phyloP scores from a whole-genome alignment of 2,797 vertebrate genomes.

The Onychomys arenicola region DNA sequence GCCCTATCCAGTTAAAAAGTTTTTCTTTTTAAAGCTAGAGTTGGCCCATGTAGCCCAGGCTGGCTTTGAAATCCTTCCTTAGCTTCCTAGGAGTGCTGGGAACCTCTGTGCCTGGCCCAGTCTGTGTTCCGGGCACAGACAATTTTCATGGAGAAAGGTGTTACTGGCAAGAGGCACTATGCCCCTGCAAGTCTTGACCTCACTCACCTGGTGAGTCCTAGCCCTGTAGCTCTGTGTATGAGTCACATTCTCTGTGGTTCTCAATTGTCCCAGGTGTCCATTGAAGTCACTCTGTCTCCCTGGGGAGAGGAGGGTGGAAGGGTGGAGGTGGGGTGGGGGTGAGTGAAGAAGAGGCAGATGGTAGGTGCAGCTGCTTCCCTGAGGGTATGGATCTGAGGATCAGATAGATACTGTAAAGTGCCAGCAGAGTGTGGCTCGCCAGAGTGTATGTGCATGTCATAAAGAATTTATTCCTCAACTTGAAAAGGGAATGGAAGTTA shows the following conservation, averaged over 20 bases:
- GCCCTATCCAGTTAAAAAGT: neutral
- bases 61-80: neutral
- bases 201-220: neutral
- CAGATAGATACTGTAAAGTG: neutral
- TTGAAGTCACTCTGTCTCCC: neutral
- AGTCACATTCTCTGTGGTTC: neutral
- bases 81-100: neutral
- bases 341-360: conserved; percentile 20
- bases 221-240: neutral
- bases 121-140: neutral
- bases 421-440: neutral
- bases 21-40: neutral
- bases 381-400: neutral
- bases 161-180: too few relatives aligned
- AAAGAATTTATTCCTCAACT: neutral
- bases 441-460: neutral
- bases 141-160: neutral
- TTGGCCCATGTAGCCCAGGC: neutral
- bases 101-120: neutral
- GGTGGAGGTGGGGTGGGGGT: neutral
- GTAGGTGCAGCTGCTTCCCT: neutral
- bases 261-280: neutral
- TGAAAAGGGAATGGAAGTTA: conserved; percentile 26
- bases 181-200: neutral
- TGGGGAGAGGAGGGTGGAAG: neutral